Evolutionary conservation across 2,888 invertebrate species (phyloP).

Genomic region (Smittia sp.): DNA sequence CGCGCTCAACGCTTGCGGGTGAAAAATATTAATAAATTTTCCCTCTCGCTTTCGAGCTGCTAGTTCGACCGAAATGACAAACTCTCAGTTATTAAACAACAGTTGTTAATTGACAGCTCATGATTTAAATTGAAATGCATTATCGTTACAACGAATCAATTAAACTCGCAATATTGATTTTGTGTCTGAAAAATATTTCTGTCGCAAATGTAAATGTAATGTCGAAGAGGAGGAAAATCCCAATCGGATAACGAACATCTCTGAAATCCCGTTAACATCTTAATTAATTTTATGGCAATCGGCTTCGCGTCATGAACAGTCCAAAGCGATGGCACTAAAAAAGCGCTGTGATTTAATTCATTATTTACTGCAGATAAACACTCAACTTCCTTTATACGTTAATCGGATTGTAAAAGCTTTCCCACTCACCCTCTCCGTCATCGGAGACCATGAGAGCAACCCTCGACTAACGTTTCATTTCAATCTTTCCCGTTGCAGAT

Average conservation of each 20-base stretch:
- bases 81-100: not conserved
- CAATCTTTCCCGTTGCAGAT: slow-evolving; percentile 36
- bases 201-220: not conserved
- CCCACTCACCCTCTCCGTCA: not conserved
- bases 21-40: not conserved
- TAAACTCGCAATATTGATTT: not conserved
- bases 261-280: slow-evolving; percentile 3
- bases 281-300: slow-evolving; percentile 9
- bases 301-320: not conserved
- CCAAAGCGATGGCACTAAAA: not conserved
- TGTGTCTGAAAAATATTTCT: not conserved
- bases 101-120: not conserved
- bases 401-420: not conserved
- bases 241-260: not conserved
- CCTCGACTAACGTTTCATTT: slow-evolving; percentile 21
- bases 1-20: not conserved
- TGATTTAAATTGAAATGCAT: not conserved
- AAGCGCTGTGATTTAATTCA: not conserved
- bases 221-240: not conserved
- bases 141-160: slow-evolving; percentile 7
- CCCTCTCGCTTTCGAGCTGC: not conserved
- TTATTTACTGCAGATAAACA: not conserved
- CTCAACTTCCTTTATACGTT: not conserved
- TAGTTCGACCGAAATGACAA: not conserved
- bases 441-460: not conserved